Evolutionary conservation across 2,888 invertebrate species (phyloP), one percentile per base, ranked within the genome.

Genomic region (Leptura quadrifasciata): DNA sequence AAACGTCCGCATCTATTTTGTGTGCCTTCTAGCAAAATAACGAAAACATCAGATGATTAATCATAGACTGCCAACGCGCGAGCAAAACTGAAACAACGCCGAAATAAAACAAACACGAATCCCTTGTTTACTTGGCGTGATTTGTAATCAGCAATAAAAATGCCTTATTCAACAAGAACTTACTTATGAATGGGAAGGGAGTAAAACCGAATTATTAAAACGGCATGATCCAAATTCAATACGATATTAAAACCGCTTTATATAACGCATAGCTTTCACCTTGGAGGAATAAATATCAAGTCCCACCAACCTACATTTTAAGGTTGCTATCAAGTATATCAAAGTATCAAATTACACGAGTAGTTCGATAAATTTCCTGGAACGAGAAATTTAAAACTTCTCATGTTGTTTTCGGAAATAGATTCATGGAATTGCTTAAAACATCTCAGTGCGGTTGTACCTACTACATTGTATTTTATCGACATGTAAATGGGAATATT

Each of bases 311-410:
- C 47, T 47, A 64, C 64, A 52, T 47, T 64, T 64, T 64, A 65
- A 65, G 24, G 39, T 20, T 15, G 12, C 24, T 64, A 47, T 64
- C 20, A 47, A 24, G 65, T 27, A 9, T 17, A 61, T 71, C 60
- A 61, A 52, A 47, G 61, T 60, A 71, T 71, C 71, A 52, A 39
- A 52, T 71, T 71, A 61, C 71, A 31, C 12, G 52, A 61, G 71
- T 47, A 27, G 61, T 52, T 57, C 71, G 61, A 60, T 61, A 71
- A 47, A 71, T 71, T 71, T 52, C 71, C 52, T 61, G 61, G 61
- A 71, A 61, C 18, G 71, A 47, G 60, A 71, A 71, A 71, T 71
- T 60, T 71, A 69, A 69, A 58, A 71, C 61, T 71, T 71, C 52
- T 52, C 71, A 31, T 71, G 60, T 61, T 57, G 60, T 71, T 61